These are phyloP conservation scores for Pseudopipra pipra DNA, from an alignment of 2,113 vertebrate species.

Conservation along the genomic window DNA sequence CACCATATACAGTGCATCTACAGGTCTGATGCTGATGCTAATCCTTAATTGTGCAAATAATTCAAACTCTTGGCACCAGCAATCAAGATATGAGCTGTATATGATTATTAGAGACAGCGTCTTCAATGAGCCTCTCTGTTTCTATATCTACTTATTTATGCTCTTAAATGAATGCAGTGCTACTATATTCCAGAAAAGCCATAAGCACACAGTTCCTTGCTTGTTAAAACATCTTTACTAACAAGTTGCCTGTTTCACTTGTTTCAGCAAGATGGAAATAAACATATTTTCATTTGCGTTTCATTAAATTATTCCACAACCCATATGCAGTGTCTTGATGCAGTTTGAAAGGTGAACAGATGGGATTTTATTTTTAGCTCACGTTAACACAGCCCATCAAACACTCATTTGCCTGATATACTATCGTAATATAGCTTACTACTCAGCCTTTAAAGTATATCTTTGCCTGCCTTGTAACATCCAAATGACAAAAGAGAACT, in stretches of 20 bases:
- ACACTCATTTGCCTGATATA: constrained; percentile 72
- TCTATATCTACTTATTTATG: neutral
- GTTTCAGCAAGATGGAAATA: constrained; percentile 48
- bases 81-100: neutral
- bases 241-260: constrained; percentile 52
- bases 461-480: constrained; percentile 50
- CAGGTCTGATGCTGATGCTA: neutral
- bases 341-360: constrained; percentile 78
- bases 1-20: fast-evolving
- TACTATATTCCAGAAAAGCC: neutral
- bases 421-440: constrained; percentile 67
- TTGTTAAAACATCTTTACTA: constrained; percentile 52
- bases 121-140: neutral
- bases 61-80: neutral
- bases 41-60: neutral
- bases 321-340: constrained; percentile 54
- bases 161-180: neutral
- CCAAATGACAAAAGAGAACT: constrained; percentile 57
- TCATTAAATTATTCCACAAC: constrained; percentile 63
- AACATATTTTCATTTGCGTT: constrained; percentile 67
- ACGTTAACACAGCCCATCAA: constrained; percentile 72
- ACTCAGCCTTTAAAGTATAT: constrained; percentile 58
- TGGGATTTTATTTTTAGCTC: constrained; percentile 81
- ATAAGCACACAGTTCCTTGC: neutral
- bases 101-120: neutral